Percentiles rank a stretch among this genome's conserved stretches.
Conservation (phyloP, 2,797 vertebrate genomes). For the Enteromius radiatus region DNA sequence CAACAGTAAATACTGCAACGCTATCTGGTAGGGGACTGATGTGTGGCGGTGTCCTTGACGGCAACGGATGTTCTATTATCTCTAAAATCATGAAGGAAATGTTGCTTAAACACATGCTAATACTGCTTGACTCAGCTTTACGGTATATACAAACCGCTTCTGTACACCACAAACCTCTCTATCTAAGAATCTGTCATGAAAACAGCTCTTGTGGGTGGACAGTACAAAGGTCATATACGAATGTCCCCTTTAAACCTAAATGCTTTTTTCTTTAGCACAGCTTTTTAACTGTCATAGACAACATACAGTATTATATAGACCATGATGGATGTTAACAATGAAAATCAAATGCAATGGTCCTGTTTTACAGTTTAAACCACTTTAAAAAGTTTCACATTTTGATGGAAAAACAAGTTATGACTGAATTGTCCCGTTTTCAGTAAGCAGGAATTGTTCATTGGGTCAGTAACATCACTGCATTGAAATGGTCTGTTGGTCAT, state of each 20-base stretch:
- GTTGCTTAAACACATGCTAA: conserved; percentile 55
- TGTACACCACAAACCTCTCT: conserved; percentile 49
- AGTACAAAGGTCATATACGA: conserved; percentile 34
- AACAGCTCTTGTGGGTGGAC: conserved; percentile 43
- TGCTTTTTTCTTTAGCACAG: not conserved
- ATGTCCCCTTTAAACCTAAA: not conserved
- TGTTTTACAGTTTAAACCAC: not conserved
- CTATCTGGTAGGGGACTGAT: conserved; percentile 13
- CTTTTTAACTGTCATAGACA: not conserved
- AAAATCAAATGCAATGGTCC: not conserved
- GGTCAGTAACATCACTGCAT: not conserved
- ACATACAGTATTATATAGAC: not conserved
- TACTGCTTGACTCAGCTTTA: conserved; percentile 52
- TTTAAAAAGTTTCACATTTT: not conserved
- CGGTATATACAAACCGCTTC: conserved; percentile 55
- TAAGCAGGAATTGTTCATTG: not conserved
- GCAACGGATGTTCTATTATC: conserved; percentile 37
- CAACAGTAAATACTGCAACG: conserved; percentile 46
- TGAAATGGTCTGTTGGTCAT: not conserved
- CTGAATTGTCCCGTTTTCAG: not conserved
- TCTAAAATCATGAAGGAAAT: conserved; percentile 43
- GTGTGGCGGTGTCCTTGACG: conserved; percentile 41
- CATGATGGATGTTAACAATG: not conserved
- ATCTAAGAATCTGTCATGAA: conserved; percentile 50
- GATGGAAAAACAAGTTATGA: not conserved